Evolutionary conservation across 1,140 invertebrate genomes (phyloP), one percentile per base, ranked within the genome.

Genomic region (Drosophila kohkoa): DNA sequence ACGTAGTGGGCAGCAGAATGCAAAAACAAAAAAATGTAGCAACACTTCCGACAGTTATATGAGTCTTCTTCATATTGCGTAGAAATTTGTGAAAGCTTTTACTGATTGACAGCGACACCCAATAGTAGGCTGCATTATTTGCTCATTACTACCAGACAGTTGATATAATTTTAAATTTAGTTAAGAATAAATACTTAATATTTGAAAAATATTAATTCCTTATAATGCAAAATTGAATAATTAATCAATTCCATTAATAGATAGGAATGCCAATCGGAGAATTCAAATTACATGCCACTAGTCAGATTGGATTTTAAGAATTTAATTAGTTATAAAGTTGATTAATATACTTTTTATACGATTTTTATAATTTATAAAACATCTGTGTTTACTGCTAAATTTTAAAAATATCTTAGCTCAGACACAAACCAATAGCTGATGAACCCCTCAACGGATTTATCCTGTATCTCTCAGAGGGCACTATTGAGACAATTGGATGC

Each of bases 1-100:
- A 11, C 20, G 13, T 13, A 73, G 20, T 57, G 10, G 32, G 35
- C 41, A 25, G 20, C 11, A 45, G 41, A 20, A 38, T 25, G 45
- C 11, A 54, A 45, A 67, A 38, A 7, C 3, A 25, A 38, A 10
- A n/a, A 38, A 54, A 28, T 13, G 43, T 62, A 57, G 54, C 15
- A 67, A 45, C 28, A 16, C 32, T 20, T 49, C 54, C 52, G 49
- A 63, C 65, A 60, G 79, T 82, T 82, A 58, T 43, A 62, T 13
- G 7, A 46, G 41, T 15, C 5, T 15, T 41, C 3, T 41, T n/a
- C 3, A 11, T 3, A 11, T 11, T n/a, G 41, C 11, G n/a, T 7
- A n/a, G 57, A 70, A 58, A 6, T 32, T 25, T 49, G 2, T 4
- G 2, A 20, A 1, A 28, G 16, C n/a, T 28, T 59, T 4, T 25